These are phyloP conservation scores for Ylistrum balloti DNA, from an alignment of 1,140 invertebrate species.

Conservation along the genomic window DNA sequence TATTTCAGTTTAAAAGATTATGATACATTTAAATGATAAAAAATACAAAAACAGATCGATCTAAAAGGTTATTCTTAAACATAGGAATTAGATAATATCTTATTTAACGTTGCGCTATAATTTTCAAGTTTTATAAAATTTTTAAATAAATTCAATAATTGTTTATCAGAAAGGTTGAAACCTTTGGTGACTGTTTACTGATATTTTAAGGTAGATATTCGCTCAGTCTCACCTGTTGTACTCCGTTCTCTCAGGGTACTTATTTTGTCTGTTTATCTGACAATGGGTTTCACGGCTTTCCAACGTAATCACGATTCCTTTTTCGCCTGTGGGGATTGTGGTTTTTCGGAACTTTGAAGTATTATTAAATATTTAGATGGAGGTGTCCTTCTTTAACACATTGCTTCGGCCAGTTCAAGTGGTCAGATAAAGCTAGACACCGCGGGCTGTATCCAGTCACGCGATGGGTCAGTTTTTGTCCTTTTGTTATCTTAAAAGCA, in stretches of 20 bases:
- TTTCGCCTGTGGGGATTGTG: neutral
- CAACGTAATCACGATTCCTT: neutral
- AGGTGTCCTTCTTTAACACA: neutral
- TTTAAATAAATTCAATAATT: neutral
- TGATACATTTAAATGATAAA: no score
- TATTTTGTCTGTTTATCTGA: slow-evolving; percentile 7
- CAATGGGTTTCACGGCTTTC: neutral
- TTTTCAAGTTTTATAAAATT: no score
- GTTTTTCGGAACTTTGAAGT: slow-evolving; percentile 31
- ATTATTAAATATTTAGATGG: slow-evolving; percentile 28
- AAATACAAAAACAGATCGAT: no score
- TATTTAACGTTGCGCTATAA: no score
- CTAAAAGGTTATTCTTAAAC: no score
- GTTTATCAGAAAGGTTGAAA: neutral
- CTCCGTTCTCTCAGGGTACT: neutral
- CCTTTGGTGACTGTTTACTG: neutral
- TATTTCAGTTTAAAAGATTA: no score
- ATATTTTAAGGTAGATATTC: neutral
- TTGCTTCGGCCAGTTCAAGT: neutral
- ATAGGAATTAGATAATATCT: no score
- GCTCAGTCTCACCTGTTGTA: neutral
- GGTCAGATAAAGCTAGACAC: slow-evolving; percentile 2
- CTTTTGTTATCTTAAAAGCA: slow-evolving; percentile 17
- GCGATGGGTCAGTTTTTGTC: slow-evolving; percentile 31
- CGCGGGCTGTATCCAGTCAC: slow-evolving; percentile 12